phyloP scores from a whole-genome alignment of 2,113 vertebrate species.

The Hippoglossus stenolepis region DNA sequence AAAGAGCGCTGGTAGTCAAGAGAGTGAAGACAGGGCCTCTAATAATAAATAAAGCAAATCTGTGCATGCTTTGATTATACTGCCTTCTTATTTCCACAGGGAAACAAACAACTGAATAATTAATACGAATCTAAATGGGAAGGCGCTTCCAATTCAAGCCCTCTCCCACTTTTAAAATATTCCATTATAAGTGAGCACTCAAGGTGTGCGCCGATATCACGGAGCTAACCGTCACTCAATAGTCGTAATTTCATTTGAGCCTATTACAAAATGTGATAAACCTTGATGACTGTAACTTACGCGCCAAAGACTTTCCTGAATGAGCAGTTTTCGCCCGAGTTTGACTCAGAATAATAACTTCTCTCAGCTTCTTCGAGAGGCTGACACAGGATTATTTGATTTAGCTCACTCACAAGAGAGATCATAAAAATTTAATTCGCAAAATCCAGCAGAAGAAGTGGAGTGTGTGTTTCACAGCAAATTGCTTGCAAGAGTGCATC shows the following conservation, averaged over 20 bases:
- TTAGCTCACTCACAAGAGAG: not conserved
- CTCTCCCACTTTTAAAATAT: slow-evolving; percentile 13
- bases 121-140: slow-evolving; percentile 48
- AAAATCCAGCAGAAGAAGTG: slow-evolving; percentile 8
- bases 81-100: slow-evolving; percentile 44
- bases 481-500: not conserved
- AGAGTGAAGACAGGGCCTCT: slow-evolving; percentile 19
- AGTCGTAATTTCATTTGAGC: not conserved
- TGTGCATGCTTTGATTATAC: slow-evolving; percentile 37
- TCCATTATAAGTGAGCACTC: not conserved
- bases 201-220: slow-evolving; percentile 14
- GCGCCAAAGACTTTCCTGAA: not conserved
- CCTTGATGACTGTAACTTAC: not conserved
- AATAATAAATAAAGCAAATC: slow-evolving; percentile 50
- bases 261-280: slow-evolving; percentile 9
- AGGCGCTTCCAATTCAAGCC: slow-evolving; percentile 18
- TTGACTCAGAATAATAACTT: not conserved
- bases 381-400: not conserved
- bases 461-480: not conserved
- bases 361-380: not conserved
- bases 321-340: not conserved
- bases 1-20: not conserved
- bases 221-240: slow-evolving; percentile 10
- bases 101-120: slow-evolving; percentile 65
- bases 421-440: not conserved